Evolutionary conservation across 2,888 invertebrate genomes (phyloP), one percentile per base, ranked within the genome.

Genomic region (Lottia gigantea): DNA sequence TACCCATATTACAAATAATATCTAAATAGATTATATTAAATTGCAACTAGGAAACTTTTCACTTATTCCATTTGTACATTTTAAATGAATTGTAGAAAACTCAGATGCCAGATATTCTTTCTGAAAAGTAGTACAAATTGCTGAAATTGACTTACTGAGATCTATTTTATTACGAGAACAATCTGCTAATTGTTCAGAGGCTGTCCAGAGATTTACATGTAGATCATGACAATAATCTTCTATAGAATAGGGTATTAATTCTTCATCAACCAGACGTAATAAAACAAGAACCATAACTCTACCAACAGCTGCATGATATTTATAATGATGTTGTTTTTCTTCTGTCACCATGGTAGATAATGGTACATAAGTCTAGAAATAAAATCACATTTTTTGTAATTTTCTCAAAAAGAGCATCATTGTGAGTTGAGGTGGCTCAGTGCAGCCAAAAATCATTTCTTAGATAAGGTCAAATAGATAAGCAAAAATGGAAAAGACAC

Each of bases 271-370:
- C 26, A 80, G 63, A 26, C 65, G 72, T 19, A 78, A 66, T 67
- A 76, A 19, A 14, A 73, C 62, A 74, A 76, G 71, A 66, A 74
- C 64, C 62, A 76, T 68, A 67, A 78, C 76, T 49, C 77, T 76
- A 26, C 73, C 62, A 16, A 75, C 78, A 16, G 78, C 74, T 4
- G 77, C 31, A 67, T 78, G 78, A 63, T 75, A 80, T 62, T 76
- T 76, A 72, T 71, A 75, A 67, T 79, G 78, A 31, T 78, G 78
- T 0, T 61, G 47, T 0, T 25, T 66, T 19, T 76, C 76, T 15
- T 66, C 67, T 14, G 46, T 19, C n/a, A 47, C 67, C 71, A 74
- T 70, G 55, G 66, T 40, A 16, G 63, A 25, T 31, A 72, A 70
- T 2, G 71, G 61, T n/a, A 63, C 66, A 2, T 46, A 40, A 31